These are phyloP conservation scores for Sepiola atlantica DNA, from an alignment of 2,888 invertebrate species.

Conservation along the genomic window DNA sequence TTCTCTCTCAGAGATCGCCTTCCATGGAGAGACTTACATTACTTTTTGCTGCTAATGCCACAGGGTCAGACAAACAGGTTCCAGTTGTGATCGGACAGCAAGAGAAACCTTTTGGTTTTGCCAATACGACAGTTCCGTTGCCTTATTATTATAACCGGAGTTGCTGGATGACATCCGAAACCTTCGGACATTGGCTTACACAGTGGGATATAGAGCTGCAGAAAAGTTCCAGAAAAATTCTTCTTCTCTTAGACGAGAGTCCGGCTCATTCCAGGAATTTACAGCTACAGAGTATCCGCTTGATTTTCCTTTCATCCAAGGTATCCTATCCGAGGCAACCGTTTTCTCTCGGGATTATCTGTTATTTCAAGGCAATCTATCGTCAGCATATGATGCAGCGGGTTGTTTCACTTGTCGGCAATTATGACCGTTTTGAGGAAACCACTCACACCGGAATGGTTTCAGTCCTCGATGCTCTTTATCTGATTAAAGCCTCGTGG, in stretches of 20 bases:
- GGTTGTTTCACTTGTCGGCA: not conserved
- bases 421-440: not conserved
- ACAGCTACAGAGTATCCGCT: not conserved
- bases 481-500: not conserved
- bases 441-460: not conserved
- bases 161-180: not conserved
- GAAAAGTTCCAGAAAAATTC: not conserved
- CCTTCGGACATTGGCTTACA: not conserved
- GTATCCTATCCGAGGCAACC: not conserved
- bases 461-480: not conserved
- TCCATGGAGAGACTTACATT: not conserved
- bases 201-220: not conserved
- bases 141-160: not conserved
- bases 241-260: not conserved
- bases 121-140: not conserved
- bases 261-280: not conserved
- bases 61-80: not conserved
- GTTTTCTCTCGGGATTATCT: not conserved
- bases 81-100: slow-evolving; percentile 23
- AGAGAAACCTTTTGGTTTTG: not conserved
- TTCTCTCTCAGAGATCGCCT: not conserved
- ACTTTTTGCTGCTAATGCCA: not conserved
- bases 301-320: slow-evolving; percentile 16
- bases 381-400: not conserved
- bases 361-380: slow-evolving; percentile 25